A percentile compares a stretch with the other conserved stretches of the same genome.
Evolutionary conservation across 1,140 invertebrate genomes (phyloP).

Genomic region (Brachionus rotundiformis): DNA sequence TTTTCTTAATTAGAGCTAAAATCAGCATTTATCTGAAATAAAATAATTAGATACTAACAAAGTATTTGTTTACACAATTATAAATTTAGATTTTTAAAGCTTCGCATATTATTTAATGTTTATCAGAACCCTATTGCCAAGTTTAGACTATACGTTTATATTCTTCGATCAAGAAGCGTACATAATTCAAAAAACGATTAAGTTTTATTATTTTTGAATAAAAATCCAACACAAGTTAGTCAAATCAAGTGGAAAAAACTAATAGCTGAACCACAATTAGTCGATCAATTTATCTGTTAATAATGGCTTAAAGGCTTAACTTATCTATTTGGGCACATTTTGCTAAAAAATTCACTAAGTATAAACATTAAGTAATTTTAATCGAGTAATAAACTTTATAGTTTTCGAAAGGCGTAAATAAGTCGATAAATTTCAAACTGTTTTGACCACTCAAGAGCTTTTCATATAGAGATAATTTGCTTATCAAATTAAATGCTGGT

Average conservation of each 20-base stretch:
- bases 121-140: neutral
- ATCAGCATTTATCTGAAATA: no score
- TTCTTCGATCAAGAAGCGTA: neutral
- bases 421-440: slow-evolving; percentile 36
- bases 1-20: no score
- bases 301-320: slow-evolving; percentile 18
- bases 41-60: no score
- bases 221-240: neutral
- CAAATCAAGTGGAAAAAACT: slow-evolving; percentile 7
- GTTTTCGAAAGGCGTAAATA: slow-evolving; percentile 25
- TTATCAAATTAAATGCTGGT: slow-evolving; percentile 16
- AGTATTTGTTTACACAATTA: neutral
- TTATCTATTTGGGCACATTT: slow-evolving; percentile 10
- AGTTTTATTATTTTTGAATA: neutral
- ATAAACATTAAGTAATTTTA: slow-evolving; percentile 41
- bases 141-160: neutral
- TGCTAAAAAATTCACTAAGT: neutral
- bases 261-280: neutral
- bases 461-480: slow-evolving; percentile 35
- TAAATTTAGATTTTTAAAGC: neutral
- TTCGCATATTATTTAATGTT: neutral
- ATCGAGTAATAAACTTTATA: neutral
- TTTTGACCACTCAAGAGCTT: neutral
- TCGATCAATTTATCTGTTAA: slow-evolving; percentile 36
- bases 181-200: slow-evolving; percentile 19